Evolutionary conservation across 2,888 invertebrate genomes (phyloP).

Genomic region (Morpho deidamia): DNA sequence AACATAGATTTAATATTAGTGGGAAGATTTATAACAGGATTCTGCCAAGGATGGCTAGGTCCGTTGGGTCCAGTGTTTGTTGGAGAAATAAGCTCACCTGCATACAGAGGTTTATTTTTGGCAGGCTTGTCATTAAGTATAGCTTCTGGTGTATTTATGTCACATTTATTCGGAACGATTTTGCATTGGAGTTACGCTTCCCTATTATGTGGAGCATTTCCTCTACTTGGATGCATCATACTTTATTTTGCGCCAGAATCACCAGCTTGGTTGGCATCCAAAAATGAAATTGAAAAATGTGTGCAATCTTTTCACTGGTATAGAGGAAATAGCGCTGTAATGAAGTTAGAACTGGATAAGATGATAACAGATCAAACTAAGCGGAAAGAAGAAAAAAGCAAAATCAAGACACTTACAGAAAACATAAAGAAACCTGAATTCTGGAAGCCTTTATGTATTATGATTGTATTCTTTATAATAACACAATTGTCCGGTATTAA

Average conservation of each 20-base stretch:
- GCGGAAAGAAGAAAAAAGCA: slow-evolving; percentile 45
- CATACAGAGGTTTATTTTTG: slow-evolving; percentile 80
- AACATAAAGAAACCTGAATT: slow-evolving; percentile 77
- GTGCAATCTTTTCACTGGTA: slow-evolving; percentile 79
- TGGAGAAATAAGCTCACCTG: slow-evolving; percentile 79
- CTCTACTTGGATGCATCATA: slow-evolving; percentile 70
- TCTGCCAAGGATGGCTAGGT: slow-evolving; percentile 78
- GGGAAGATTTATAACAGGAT: slow-evolving; percentile 77
- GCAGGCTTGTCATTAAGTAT: slow-evolving; percentile 80
- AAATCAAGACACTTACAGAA: slow-evolving; percentile 47
- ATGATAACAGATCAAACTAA: slow-evolving; percentile 62
- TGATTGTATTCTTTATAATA: slow-evolving; percentile 81
- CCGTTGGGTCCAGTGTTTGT: slow-evolving; percentile 78
- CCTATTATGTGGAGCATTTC: slow-evolving; percentile 73
- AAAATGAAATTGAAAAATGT: slow-evolving; percentile 77
- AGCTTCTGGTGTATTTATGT: slow-evolving; percentile 80
- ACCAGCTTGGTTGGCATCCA: slow-evolving; percentile 82
- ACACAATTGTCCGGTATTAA: slow-evolving; percentile 85
- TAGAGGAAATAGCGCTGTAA: slow-evolving; percentile 70
- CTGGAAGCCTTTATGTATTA: slow-evolving; percentile 78
- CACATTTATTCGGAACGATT: slow-evolving; percentile 82
- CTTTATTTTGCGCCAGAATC: slow-evolving; percentile 82
- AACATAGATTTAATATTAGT: slow-evolving; percentile 64
- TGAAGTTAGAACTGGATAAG: slow-evolving; percentile 69
- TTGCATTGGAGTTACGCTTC: slow-evolving; percentile 80